Conservation (phyloP, 2,113 vertebrate species). For the Xenopus borealis region DNA sequence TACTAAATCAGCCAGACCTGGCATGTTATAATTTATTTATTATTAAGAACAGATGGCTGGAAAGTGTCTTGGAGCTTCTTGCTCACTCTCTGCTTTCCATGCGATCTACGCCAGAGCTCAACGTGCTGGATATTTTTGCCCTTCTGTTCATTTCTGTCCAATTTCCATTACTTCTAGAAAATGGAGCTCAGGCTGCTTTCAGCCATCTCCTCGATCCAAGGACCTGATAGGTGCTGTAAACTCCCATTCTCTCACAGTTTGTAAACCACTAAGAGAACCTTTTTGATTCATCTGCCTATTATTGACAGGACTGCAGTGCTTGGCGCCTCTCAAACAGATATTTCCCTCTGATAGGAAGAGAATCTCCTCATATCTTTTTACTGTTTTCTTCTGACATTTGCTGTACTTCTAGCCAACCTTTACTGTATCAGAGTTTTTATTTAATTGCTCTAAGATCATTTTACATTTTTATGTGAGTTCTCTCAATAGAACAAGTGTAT, state of each 20-base stretch:
- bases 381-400: too few relatives aligned
- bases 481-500: too few relatives aligned
- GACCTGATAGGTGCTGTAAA: constrained; percentile 19
- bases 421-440: too few relatives aligned
- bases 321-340: constrained; percentile 2
- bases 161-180: constrained; percentile 12
- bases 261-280: constrained; percentile 4
- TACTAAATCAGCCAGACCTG: constrained; percentile 35
- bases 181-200: background rate
- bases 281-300: constrained; percentile 14
- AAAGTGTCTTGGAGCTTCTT: constrained; percentile 14
- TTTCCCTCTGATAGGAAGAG: background rate
- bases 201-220: constrained; percentile 19
- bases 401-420: too few relatives aligned
- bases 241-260: background rate
- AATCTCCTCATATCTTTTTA: background rate
- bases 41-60: constrained; percentile 36
- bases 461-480: too few relatives aligned
- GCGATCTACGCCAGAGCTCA: constrained; percentile 9
- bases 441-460: too few relatives aligned
- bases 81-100: constrained; percentile 16
- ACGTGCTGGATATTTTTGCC: constrained; percentile 24
- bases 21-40: constrained; percentile 38
- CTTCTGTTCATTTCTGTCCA: constrained; percentile 41
- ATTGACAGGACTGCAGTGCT: constrained; percentile 29